phyloP scores from a whole-genome alignment of 2,113 vertebrate genomes.

The Gymnarchus niloticus region DNA sequence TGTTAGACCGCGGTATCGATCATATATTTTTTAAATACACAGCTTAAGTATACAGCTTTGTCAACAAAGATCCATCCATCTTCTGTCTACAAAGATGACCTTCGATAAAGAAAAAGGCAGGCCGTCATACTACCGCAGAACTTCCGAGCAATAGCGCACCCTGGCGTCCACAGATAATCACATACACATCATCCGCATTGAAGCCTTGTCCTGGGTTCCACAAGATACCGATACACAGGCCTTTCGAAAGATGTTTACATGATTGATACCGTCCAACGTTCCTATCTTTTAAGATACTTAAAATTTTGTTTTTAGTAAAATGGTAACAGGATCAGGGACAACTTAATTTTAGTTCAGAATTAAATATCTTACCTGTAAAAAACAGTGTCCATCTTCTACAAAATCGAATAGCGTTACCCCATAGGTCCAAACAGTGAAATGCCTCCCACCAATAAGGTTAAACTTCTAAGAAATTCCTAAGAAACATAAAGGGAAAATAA shows the following conservation, averaged over 20 bases:
- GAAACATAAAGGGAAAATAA: background rate
- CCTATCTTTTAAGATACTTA: background rate
- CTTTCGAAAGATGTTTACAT: background rate
- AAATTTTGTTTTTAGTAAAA: background rate
- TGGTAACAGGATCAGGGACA: background rate
- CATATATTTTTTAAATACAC: too few species aligned
- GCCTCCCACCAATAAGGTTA: background rate
- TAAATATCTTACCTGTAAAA: slow-evolving; percentile 12
- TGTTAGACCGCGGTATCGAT: background rate
- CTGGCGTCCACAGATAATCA: background rate
- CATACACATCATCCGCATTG: background rate
- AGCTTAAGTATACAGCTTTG: too few species aligned
- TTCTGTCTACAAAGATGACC: background rate
- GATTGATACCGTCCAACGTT: background rate
- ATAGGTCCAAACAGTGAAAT: slow-evolving; percentile 2
- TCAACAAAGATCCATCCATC: background rate
- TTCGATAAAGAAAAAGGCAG: background rate
- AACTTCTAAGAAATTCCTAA: background rate
- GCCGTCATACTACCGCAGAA: background rate
- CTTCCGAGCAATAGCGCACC: background rate
- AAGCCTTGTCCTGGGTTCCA: background rate
- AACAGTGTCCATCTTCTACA: slow-evolving; percentile 7
- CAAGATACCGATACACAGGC: background rate
- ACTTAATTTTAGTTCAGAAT: background rate
- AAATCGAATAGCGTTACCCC: slow-evolving; percentile 16